phyloP scores from a whole-genome alignment of 2,888 invertebrate genomes.

The Drosophila picticornis region DNA sequence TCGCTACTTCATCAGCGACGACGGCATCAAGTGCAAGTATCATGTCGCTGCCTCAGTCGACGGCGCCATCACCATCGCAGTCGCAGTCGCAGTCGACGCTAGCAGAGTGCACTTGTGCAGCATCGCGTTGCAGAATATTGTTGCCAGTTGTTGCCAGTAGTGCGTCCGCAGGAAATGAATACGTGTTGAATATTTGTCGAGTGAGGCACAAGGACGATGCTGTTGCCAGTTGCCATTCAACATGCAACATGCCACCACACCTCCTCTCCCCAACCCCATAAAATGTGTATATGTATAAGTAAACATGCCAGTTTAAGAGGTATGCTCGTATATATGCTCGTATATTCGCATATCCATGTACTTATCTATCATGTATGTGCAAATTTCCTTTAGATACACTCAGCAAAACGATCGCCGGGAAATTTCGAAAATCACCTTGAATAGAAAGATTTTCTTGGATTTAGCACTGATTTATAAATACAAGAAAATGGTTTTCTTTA shows the following conservation, averaged over 20 bases:
- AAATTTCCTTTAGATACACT: not conserved
- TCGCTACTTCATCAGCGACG: conserved; percentile 82
- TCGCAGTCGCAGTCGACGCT: conserved; percentile 15
- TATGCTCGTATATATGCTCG: conserved; percentile 27
- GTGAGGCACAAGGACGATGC: conserved; percentile 73
- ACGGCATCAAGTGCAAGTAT: conserved; percentile 78
- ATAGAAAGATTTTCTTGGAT: not conserved
- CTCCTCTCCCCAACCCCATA: not conserved
- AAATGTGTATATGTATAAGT: conserved; percentile 19
- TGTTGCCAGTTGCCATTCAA: conserved; percentile 38
- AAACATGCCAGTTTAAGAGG: conserved; percentile 47
- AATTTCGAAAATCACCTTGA: not conserved
- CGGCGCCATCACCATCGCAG: not conserved
- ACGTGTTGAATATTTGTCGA: conserved; percentile 81
- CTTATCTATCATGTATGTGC: conserved; percentile 25
- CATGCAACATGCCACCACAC: conserved; percentile 16
- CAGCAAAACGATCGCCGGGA: not conserved
- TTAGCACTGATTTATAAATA: not conserved
- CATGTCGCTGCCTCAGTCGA: conserved; percentile 53
- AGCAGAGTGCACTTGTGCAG: conserved; percentile 71
- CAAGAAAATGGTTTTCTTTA: not conserved
- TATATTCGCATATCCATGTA: conserved; percentile 17
- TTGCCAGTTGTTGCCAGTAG: conserved; percentile 78
- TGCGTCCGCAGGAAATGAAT: conserved; percentile 82
- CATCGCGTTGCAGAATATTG: conserved; percentile 61